phyloP scores from a whole-genome alignment of 2,113 vertebrate species.

The Passer domesticus region DNA sequence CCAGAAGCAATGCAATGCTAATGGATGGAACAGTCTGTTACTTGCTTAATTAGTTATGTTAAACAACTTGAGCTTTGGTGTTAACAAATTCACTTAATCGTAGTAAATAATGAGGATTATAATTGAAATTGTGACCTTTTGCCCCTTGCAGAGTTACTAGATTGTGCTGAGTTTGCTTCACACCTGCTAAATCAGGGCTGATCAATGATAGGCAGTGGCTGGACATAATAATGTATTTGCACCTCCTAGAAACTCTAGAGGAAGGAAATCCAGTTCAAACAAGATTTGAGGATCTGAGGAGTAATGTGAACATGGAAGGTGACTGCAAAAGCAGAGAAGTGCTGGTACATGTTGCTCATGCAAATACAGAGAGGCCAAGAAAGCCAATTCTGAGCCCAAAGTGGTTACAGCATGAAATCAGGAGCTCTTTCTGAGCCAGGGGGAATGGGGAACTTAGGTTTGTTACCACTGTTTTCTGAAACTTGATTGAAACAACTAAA shows the following conservation, averaged over 20 bases:
- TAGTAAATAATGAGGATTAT: constrained; percentile 59
- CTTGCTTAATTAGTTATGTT: constrained; percentile 48
- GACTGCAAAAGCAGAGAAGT: neutral
- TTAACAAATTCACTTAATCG: constrained; percentile 41
- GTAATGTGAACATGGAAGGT: neutral
- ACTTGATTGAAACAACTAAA: neutral
- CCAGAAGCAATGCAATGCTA: neutral
- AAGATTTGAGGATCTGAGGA: neutral
- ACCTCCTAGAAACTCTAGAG: neutral
- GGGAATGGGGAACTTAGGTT: neutral
- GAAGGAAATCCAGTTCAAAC: neutral
- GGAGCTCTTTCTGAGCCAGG: neutral
- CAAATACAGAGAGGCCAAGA: neutral
- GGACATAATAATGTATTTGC: neutral
- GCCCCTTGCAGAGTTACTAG: neutral
- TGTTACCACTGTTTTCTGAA: neutral
- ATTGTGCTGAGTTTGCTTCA: constrained; percentile 12
- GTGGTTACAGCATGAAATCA: neutral
- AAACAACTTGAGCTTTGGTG: constrained; percentile 44
- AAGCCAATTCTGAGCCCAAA: neutral
- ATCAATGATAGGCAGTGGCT: constrained; percentile 9
- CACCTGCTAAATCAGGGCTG: constrained; percentile 26
- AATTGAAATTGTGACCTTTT: constrained; percentile 51
- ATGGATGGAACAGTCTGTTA: neutral
- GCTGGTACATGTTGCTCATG: neutral